A percentile compares a stretch with the other conserved stretches of the same genome.
phyloP scores from a whole-genome alignment of 1,140 invertebrate genomes.

The Drosophila bifasciata region DNA sequence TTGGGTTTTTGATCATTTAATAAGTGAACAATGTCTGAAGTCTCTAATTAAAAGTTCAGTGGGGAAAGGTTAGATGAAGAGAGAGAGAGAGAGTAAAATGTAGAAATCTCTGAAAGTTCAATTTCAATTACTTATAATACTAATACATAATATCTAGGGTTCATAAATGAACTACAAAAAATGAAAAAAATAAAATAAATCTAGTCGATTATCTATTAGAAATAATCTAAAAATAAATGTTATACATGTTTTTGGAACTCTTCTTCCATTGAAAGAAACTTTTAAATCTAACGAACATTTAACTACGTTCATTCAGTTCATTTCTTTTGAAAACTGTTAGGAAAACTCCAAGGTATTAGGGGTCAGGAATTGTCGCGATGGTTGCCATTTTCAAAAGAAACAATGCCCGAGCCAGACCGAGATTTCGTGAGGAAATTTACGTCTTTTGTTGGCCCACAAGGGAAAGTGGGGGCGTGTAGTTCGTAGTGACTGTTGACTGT shows the following conservation, averaged over 20 bases:
- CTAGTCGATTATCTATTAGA: background rate
- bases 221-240: background rate
- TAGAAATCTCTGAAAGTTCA: background rate
- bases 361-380: slow-evolving; percentile 44
- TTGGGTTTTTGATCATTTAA: slow-evolving; percentile 24
- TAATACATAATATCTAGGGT: background rate
- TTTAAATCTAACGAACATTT: slow-evolving; percentile 5
- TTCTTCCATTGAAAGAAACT: background rate
- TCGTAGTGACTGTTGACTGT: background rate
- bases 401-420: slow-evolving; percentile 14
- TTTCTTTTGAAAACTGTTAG: slow-evolving; percentile 33
- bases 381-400: slow-evolving; percentile 59
- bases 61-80: slow-evolving; percentile 22
- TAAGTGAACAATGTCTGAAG: slow-evolving; percentile 8
- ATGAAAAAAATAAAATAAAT: background rate
- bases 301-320: background rate
- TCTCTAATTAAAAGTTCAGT: slow-evolving; percentile 5
- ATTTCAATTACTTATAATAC: slow-evolving; percentile 1
- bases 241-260: background rate
- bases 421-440: slow-evolving; percentile 21
- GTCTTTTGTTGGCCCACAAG: slow-evolving; percentile 31
- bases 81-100: background rate
- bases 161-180: background rate
- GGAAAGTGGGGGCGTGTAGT: slow-evolving; percentile 38
- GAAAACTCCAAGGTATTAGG: background rate